A percentile compares a stretch with the other conserved stretches of the same genome.
Evolutionary conservation across 35 echinoderm and acorn worm species (phyloP).

Genomic region (Ophiothrix spiculata): DNA sequence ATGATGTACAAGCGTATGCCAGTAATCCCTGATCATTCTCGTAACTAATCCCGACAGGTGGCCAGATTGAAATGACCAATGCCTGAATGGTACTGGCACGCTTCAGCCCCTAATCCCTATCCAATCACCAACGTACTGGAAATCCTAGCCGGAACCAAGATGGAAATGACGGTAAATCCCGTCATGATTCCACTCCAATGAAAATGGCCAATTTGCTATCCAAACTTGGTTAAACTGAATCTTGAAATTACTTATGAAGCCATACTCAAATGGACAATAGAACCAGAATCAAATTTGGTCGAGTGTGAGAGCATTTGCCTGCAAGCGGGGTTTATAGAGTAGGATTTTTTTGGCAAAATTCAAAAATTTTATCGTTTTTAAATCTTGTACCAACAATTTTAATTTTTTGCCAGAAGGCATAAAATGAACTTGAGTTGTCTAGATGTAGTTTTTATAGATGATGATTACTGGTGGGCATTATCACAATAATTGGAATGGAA

Average conservation of each 20-base stretch:
- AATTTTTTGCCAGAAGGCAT: neutral
- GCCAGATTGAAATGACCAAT: too few relatives aligned
- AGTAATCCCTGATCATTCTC: too few relatives aligned
- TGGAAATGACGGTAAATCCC: neutral
- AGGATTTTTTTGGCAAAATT: neutral
- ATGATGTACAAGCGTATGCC: too few relatives aligned
- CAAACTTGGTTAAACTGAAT: neutral
- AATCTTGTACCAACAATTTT: neutral
- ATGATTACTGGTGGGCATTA: too few relatives aligned
- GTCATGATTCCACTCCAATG: neutral
- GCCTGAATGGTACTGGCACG: too few relatives aligned
- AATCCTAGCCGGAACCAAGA: too few relatives aligned
- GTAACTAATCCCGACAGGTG: too few relatives aligned
- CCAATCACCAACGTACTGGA: too few relatives aligned
- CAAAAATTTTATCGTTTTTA: neutral
- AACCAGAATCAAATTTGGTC: neutral
- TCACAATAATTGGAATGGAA: too few relatives aligned
- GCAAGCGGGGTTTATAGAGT: neutral
- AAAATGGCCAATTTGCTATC: neutral
- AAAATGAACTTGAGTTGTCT: too few relatives aligned
- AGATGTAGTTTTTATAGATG: too few relatives aligned
- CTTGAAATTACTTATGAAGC: conserved; percentile 5
- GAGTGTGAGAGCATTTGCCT: neutral
- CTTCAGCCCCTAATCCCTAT: too few relatives aligned
- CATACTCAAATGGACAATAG: neutral